Percentiles rank a stretch among this genome's conserved stretches.
Conservation (phyloP, 1,140 invertebrate species). For the Microplitis mediator region DNA sequence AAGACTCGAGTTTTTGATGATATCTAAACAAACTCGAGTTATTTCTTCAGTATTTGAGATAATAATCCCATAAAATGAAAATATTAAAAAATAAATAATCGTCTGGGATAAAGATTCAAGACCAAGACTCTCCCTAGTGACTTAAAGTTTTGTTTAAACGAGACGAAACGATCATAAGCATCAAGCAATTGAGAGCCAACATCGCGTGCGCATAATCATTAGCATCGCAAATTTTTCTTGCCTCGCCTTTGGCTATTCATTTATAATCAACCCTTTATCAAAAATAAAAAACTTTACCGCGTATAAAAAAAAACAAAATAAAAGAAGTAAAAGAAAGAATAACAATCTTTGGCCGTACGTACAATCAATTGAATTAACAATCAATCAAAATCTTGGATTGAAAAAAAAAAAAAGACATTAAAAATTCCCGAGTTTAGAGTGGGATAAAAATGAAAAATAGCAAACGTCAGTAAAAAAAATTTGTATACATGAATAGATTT, state of each 20-base stretch:
- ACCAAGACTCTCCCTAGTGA: background rate
- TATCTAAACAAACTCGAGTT: background rate
- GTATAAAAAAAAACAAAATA: background rate
- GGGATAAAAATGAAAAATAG: no score
- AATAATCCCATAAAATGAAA: conserved; percentile 8
- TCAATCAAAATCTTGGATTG: no score
- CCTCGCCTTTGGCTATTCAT: conserved; percentile 3
- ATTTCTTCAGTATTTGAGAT: background rate
- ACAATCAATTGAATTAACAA: no score
- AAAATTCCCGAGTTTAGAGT: no score
- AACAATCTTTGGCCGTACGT: no score
- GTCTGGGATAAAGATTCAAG: background rate
- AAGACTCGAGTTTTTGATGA: background rate
- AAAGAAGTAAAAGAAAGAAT: background rate
- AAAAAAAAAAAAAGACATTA: no score
- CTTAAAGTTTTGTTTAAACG: background rate
- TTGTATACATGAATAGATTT: no score
- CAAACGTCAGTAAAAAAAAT: no score
- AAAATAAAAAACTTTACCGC: background rate
- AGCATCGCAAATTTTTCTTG: conserved; percentile 1
- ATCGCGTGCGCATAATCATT: conserved; percentile 14
- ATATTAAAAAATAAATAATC: background rate
- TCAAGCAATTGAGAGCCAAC: conserved; percentile 4
- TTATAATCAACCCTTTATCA: background rate
- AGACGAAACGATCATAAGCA: background rate